Percentiles rank a stretch among this genome's conserved stretches.
These are phyloP conservation scores for Chesias legatella DNA, from an alignment of 2,888 invertebrate species.

Conservation along the genomic window DNA sequence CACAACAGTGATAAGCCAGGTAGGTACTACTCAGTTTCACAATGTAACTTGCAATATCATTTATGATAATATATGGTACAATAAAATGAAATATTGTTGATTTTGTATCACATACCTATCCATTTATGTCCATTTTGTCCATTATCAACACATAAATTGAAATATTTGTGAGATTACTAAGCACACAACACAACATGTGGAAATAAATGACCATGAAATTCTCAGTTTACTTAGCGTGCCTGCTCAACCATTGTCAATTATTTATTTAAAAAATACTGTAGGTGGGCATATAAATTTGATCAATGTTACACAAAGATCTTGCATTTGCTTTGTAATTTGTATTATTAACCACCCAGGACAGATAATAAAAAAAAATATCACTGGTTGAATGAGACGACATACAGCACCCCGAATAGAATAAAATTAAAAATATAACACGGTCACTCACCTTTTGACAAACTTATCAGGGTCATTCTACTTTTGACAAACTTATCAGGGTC, in stretches of 20 bases:
- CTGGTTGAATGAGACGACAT: slow-evolving; percentile 9
- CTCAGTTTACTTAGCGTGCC: slow-evolving; percentile 3
- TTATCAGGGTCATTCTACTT: slow-evolving; percentile 26
- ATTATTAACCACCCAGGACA: too few relatives aligned
- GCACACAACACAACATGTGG: slow-evolving; percentile 5
- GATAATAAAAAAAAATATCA: slow-evolving; percentile 2
- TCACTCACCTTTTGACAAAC: slow-evolving; percentile 28
- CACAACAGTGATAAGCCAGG: slow-evolving; percentile 48
- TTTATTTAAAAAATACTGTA: too few relatives aligned
- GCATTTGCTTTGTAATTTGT: too few relatives aligned
- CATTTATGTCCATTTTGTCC: slow-evolving; percentile 28
- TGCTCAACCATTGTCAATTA: too few relatives aligned
- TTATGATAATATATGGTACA: slow-evolving; percentile 5
- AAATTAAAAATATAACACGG: slow-evolving; percentile 22
- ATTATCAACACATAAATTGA: slow-evolving; percentile 17
- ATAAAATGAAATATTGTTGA: slow-evolving; percentile 8
- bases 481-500: slow-evolving; percentile 28
- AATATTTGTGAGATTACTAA: slow-evolving; percentile 21
- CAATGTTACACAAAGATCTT: too few relatives aligned
- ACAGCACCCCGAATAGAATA: slow-evolving; percentile 9
- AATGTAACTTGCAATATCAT: slow-evolving; percentile 12
- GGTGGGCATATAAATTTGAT: too few relatives aligned
- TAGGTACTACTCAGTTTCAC: slow-evolving; percentile 4
- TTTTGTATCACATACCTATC: slow-evolving; percentile 24
- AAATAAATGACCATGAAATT: slow-evolving; percentile 10